Evolutionary conservation across 2,113 vertebrate species (phyloP).

Genomic region (Solenodon paradoxus): DNA sequence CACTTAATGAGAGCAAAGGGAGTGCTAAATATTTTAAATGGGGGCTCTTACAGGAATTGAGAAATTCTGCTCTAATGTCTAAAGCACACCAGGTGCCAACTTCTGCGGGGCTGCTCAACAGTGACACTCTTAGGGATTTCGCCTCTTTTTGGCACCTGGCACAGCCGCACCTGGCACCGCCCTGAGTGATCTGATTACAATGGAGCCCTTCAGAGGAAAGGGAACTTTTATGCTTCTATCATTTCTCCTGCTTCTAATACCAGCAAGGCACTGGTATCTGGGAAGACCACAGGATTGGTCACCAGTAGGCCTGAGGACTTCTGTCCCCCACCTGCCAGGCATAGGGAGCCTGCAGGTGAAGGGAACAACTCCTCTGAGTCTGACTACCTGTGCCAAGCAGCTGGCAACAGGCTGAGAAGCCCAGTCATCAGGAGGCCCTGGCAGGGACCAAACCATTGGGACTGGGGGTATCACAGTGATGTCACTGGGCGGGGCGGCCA

Average conservation of each 20-base stretch:
- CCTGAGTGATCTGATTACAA: background rate
- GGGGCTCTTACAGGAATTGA: background rate
- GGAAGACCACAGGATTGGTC: background rate
- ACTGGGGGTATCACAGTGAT: accelerated
- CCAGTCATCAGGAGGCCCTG: background rate
- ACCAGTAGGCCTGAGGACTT: background rate
- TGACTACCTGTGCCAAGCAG: background rate
- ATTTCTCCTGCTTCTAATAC: background rate
- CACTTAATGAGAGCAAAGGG: background rate
- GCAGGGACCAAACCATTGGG: background rate
- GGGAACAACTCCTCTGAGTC: background rate
- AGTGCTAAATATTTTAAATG: background rate
- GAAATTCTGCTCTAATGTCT: background rate
- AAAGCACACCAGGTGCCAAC: accelerated
- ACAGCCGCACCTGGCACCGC: accelerated
- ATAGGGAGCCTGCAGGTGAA: background rate
- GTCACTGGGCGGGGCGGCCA: background rate
- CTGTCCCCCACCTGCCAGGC: background rate
- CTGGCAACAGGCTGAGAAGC: background rate
- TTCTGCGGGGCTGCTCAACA: background rate
- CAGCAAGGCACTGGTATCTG: background rate
- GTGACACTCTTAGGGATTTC: background rate
- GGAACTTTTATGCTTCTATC: background rate
- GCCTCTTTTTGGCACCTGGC: background rate
- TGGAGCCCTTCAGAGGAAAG: background rate